Base-by-base conservation (phyloP, 1,140 invertebrate genomes). In the Mylabris phalerata region DNA sequence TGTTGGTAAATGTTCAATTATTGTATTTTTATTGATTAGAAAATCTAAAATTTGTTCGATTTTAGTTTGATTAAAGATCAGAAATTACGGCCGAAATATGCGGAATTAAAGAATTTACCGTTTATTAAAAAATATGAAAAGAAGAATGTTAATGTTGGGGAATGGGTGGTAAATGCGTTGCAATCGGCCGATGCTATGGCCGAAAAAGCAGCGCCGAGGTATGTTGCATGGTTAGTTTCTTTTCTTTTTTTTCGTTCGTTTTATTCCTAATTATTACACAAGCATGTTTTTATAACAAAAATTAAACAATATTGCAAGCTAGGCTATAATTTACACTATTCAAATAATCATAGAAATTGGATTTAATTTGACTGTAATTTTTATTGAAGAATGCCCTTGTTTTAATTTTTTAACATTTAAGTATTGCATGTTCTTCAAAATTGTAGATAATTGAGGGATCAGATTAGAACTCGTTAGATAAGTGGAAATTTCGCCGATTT, bases 1-100 rank as follows among this genome's bases (percentile, higher is more conserved):
- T 82, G 85, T 70, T 94, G 91, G 91, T 86, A 74, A 74, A 77
- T 73, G 11, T 54, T 50, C 32, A 3, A 32, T 19, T 50, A 32
- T 50, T 9, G 3, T 10, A 11, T 27, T 48, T 32, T 48, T 10
- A 10, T 27, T 3, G 38, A 48, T 0, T 27, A 32, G 2, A n/a
- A 9, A n/a, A 32, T 3, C 5, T 48, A 10, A 48, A 25, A 24
- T 9, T 32, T 32, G 7, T 7, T 48, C 39, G 27, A 62, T 80
- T 84, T 66, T 76, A 96, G 94, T 78, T 81, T 98, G 71, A 93
- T 87, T 63, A 98, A 98, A 79, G 89, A 98, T 78, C 93, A 92
- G 71, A 84, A 87, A 70, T 79, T 92, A 63, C 82, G 97, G 61
- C 95, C 95, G 52, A 98, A 98, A 77, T 98, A 98, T 79, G 85